Conservation (phyloP, 1,140 invertebrate species). For the Homarus americanus region DNA sequence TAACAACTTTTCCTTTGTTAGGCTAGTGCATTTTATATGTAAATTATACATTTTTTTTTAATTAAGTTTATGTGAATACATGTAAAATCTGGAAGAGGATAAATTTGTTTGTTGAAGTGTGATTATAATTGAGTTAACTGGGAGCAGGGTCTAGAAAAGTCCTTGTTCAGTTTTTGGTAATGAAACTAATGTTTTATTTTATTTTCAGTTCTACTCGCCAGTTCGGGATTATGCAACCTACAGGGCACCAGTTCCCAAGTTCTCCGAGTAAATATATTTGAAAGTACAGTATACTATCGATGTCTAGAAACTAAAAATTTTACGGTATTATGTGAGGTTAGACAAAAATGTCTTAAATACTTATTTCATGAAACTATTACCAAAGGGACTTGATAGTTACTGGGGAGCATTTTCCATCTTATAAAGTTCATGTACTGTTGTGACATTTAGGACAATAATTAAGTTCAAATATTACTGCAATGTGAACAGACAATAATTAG, state of each 20-base stretch:
- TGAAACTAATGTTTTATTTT: background rate
- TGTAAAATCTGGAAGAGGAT: no score
- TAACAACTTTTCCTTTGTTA: no score
- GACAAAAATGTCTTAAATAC: background rate
- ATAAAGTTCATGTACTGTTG: background rate
- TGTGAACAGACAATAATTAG: conserved; percentile 57
- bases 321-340: background rate
- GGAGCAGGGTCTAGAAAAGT: no score
- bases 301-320: background rate
- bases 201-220: conserved; percentile 19
- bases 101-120: no score
- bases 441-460: background rate
- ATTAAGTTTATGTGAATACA: no score
- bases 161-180: no score
- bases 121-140: no score
- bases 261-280: background rate
- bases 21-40: no score
- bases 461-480: conserved; percentile 15
- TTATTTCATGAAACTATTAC: background rate
- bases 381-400: background rate
- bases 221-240: conserved; percentile 19
- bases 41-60: no score
- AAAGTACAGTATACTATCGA: no score
- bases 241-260: conserved; percentile 43
- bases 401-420: background rate